phyloP scores from a whole-genome alignment of 2,888 invertebrate species.

The Cryptosula pallasiana region DNA sequence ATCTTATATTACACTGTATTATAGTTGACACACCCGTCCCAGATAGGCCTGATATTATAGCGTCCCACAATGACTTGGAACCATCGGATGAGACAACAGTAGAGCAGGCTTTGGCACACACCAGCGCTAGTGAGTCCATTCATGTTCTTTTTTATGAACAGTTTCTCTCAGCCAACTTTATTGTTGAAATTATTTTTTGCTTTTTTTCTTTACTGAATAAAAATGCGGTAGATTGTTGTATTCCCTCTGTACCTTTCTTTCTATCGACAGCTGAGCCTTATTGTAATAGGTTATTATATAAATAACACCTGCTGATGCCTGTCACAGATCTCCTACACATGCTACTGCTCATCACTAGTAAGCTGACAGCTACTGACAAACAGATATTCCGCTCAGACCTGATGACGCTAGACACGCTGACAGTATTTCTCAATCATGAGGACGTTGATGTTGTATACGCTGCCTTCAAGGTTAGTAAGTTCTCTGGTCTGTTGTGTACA shows the following conservation, averaged over 20 bases:
- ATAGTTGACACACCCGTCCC: background rate
- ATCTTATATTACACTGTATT: background rate
- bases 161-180: no score
- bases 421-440: slow-evolving; percentile 17
- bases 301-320: no score
- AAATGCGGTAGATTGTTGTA: no score
- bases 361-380: slow-evolving; percentile 5
- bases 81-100: background rate
- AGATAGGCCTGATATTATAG: slow-evolving; percentile 8
- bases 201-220: no score
- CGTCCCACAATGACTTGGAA: background rate
- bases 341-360: background rate
- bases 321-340: slow-evolving; percentile 19
- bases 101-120: background rate
- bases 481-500: no score
- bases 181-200: no score
- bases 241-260: no score
- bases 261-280: no score
- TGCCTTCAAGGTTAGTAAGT: slow-evolving; percentile 2
- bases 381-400: slow-evolving; percentile 15
- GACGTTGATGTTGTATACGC: slow-evolving; percentile 7
- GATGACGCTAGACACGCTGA: slow-evolving; percentile 12
- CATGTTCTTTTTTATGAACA: no score
- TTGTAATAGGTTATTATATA: no score
- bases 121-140: background rate